phyloP scores from a whole-genome alignment of 2,888 invertebrate genomes.

The Polylopha cassiicola region DNA sequence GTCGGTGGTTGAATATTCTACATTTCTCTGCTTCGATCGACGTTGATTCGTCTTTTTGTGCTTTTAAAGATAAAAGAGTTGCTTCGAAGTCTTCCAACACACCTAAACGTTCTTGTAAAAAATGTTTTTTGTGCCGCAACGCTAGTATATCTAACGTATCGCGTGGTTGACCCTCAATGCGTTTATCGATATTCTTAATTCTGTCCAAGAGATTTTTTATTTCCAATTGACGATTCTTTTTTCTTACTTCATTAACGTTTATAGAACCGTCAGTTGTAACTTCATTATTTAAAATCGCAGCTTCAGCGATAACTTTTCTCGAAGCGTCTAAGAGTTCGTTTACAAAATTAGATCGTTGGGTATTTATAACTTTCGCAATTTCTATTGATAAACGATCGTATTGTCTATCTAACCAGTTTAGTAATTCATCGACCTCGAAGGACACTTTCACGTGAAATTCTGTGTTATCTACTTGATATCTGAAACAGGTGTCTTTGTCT shows the following conservation, averaged over 20 bases:
- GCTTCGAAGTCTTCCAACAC: constrained; percentile 35
- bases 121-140: constrained; percentile 36
- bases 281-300: too few species aligned
- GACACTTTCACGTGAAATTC: constrained; percentile 32
- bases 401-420: constrained; percentile 40
- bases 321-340: constrained; percentile 31
- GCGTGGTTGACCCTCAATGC: constrained; percentile 28
- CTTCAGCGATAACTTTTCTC: constrained; percentile 32
- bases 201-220: constrained; percentile 31
- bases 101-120: constrained; percentile 36
- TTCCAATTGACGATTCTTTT: constrained; percentile 30
- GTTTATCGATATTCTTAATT: constrained; percentile 32
- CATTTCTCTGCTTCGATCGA: constrained; percentile 11
- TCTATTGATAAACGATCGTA: constrained; percentile 35
- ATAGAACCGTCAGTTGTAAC: too few species aligned
- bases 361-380: constrained; percentile 30
- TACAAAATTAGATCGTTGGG: constrained; percentile 26
- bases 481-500: constrained; percentile 34
- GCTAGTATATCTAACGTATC: constrained; percentile 31
- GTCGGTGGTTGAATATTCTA: constrained; percentile 37
- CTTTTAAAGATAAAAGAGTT: constrained; percentile 28
- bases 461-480: constrained; percentile 30
- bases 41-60: constrained; percentile 11
- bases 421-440: constrained; percentile 40
- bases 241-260: too few species aligned